These are phyloP conservation scores for Thysanoteuthis rhombus DNA, from an alignment of 2,888 invertebrate species.

Conservation along the genomic window DNA sequence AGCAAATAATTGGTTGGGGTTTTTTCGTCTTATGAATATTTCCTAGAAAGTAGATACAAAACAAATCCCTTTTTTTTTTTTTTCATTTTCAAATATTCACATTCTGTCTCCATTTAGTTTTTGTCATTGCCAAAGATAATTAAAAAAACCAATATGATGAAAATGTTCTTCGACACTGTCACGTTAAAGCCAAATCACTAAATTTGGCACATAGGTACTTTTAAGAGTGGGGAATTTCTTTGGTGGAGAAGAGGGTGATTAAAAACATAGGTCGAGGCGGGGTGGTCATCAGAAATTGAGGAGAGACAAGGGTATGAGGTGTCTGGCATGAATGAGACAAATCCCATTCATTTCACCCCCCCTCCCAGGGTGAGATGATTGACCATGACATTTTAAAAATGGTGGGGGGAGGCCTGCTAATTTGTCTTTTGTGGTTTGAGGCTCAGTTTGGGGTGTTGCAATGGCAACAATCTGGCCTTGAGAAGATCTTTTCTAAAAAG, in stretches of 20 bases:
- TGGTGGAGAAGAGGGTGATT: not conserved
- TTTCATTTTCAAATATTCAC: no score
- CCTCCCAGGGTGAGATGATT: not conserved
- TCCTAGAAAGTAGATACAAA: not conserved
- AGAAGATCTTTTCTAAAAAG: no score
- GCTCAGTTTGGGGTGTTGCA: not conserved
- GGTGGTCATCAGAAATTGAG: not conserved
- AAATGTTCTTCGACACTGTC: no score
- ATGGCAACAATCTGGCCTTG: no score
- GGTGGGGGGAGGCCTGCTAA: not conserved
- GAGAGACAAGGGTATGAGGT: not conserved
- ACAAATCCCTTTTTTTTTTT: not conserved
- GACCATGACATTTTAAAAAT: not conserved
- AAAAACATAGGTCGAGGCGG: not conserved
- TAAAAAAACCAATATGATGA: no score
- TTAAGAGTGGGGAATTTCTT: not conserved
- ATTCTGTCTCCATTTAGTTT: not conserved
- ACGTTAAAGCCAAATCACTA: no score
- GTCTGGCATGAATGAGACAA: constrained; percentile 12
- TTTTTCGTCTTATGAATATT: not conserved
- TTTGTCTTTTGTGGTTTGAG: not conserved
- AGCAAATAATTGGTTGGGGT: not conserved
- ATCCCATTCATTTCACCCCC: not conserved
- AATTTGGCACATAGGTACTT: no score
- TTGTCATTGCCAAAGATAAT: not conserved